Base-by-base conservation (phyloP, 2,888 invertebrate genomes). In the Elegia similella region DNA sequence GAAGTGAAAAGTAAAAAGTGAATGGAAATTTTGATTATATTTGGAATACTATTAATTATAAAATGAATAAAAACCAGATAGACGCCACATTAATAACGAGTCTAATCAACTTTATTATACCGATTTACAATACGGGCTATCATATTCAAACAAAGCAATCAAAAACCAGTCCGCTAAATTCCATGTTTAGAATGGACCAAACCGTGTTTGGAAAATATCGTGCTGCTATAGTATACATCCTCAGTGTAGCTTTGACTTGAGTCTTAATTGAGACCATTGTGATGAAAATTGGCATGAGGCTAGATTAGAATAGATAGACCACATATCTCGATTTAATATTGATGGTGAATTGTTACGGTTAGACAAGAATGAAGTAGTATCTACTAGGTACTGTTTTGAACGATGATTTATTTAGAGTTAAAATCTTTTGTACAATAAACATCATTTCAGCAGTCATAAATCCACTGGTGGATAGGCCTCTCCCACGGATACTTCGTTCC, bases 171-270 rank as follows among this genome's bases (percentile, higher is more conserved):
- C 17, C 15, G 42, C 17, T 17, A 23, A 29, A 42, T 12, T n/a
- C 13, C 2, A 42, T 42, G 42, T 42, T 13, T 53, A 17, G 30
- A 42, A 42, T 29, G 42, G 42, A 42, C 17, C 52, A 42, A 42
- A 12, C 42, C 6, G 3, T 52, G 42, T 52, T 53, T 53, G 52
- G 42, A 42, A 53, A 53, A 53, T 53, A 42, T 16, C 34, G 34
- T 50, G 16, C 50, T 34, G 50, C 32, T 48, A 32, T 50, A 50
- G 23, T n/a, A 38, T 38, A 38, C 38, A 12, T 38, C 38, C 12
- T 12, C n/a, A 38, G 5, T 12, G 12, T 38, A 38, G 5, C 7
- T 10, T 32, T 32, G 23, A n/a, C 12, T 38, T 38, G 5, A 12
- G 0, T 38, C n/a, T 38, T 3, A 12, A n/a, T 38, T 38, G n/a